Evolutionary conservation across 2,113 vertebrate species (phyloP).

Genomic region (Bagarius yarrelli): DNA sequence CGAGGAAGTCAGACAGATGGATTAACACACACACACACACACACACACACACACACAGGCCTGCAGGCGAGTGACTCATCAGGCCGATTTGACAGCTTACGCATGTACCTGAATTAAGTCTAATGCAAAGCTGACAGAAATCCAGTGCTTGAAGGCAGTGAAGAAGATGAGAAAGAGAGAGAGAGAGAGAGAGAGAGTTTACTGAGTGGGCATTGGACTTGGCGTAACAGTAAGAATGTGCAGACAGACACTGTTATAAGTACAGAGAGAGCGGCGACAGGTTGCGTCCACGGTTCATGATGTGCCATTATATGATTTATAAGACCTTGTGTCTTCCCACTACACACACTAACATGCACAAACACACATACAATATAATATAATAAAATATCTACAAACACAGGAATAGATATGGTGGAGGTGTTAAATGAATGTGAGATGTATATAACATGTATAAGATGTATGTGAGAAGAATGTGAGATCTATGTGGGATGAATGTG

Average conservation of each 20-base stretch:
- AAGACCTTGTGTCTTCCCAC: constrained; percentile 54
- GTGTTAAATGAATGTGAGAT: no score
- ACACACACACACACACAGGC: constrained; percentile 45
- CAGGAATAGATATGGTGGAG: no score
- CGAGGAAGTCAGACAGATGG: constrained; percentile 51
- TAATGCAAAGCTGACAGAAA: constrained; percentile 43
- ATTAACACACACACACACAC: no score
- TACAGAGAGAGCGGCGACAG: constrained; percentile 46
- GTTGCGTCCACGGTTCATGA: constrained; percentile 58
- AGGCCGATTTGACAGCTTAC: constrained; percentile 56
- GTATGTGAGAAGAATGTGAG: no score
- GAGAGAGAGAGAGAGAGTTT: neutral
- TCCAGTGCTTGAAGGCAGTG: constrained; percentile 36
- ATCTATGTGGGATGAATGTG: no score
- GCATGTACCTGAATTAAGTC: constrained; percentile 56
- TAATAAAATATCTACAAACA: no score
- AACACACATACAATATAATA: no score
- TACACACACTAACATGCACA: constrained; percentile 35
- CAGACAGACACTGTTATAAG: neutral
- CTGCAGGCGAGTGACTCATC: constrained; percentile 61
- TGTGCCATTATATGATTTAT: constrained; percentile 58
- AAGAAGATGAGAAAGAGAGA: neutral
- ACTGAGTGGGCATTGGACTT: neutral
- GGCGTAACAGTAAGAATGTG: constrained; percentile 8
- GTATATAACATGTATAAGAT: no score